These are phyloP conservation scores for Bradypodion ventrale DNA, from an alignment of 2,797 vertebrate species.

Conservation along the genomic window DNA sequence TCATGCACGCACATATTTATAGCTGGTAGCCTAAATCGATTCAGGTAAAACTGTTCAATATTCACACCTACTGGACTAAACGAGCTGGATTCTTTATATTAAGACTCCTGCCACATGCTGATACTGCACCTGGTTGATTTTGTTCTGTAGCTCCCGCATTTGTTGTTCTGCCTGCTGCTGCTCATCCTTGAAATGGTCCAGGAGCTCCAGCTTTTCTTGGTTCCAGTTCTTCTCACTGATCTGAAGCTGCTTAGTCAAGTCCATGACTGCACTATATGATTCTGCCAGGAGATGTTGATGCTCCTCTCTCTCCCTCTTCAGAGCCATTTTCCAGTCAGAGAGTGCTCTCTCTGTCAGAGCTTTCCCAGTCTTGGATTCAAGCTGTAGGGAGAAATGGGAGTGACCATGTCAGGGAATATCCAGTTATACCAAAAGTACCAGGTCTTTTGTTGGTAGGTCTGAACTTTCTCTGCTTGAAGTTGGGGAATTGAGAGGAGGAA, in stretches of 20 bases:
- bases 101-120: background rate
- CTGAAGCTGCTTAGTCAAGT: conserved; percentile 95
- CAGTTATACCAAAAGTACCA: background rate
- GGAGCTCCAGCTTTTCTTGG: conserved; percentile 92
- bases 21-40: background rate
- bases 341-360: conserved; percentile 77
- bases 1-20: background rate
- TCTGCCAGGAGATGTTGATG: conserved; percentile 96
- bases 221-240: conserved; percentile 95
- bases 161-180: conserved; percentile 90
- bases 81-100: background rate
- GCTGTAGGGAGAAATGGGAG: conserved; percentile 68
- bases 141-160: conserved; percentile 85
- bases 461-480: background rate
- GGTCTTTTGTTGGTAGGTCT: background rate
- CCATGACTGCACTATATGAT: conserved; percentile 96
- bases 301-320: conserved; percentile 92
- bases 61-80: background rate
- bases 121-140: conserved; percentile 79
- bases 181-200: conserved; percentile 90
- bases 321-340: conserved; percentile 87
- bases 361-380: conserved; percentile 90
- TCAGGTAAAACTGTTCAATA: background rate
- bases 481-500: background rate
- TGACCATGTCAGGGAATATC: background rate